Percentiles rank a stretch among this genome's conserved stretches.
phyloP scores from a whole-genome alignment of 2,113 vertebrate species.

The Actenoides hombroni region DNA sequence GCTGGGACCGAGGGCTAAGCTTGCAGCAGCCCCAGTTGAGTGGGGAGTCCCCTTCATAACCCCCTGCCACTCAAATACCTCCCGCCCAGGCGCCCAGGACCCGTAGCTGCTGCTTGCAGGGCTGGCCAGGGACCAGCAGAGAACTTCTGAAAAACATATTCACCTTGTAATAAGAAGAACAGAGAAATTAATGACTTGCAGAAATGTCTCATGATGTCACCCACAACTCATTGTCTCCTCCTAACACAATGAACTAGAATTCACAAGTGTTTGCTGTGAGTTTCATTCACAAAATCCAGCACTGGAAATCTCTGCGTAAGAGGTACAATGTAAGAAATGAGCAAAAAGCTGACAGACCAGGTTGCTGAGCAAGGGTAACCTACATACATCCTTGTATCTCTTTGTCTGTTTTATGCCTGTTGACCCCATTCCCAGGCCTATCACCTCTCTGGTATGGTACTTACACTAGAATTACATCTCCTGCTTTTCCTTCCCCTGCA shows the following conservation, averaged over 20 bases:
- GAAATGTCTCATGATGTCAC: neutral
- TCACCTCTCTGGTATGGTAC: neutral
- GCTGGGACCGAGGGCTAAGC: rapidly evolving
- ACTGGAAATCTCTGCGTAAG: neutral
- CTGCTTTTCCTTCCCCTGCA: neutral
- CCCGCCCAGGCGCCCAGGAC: neutral
- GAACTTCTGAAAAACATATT: neutral
- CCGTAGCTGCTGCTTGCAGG: rapidly evolving
- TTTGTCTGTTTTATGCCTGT: neutral
- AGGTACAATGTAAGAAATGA: neutral
- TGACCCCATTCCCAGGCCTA: neutral
- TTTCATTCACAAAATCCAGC: neutral
- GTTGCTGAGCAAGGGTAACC: neutral
- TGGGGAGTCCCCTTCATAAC: rapidly evolving
- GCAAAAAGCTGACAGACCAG: neutral
- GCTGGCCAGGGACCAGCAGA: neutral
- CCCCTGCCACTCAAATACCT: neutral
- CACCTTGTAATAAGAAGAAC: neutral
- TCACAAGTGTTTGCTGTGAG: neutral
- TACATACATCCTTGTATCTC: neutral
- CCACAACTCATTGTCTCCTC: neutral
- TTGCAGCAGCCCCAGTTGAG: neutral
- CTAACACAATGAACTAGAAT: neutral
- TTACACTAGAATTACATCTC: neutral
- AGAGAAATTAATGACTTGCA: neutral